Evolutionary conservation across 2,797 vertebrate genomes (phyloP).

Genomic region (Taenioides sp.): DNA sequence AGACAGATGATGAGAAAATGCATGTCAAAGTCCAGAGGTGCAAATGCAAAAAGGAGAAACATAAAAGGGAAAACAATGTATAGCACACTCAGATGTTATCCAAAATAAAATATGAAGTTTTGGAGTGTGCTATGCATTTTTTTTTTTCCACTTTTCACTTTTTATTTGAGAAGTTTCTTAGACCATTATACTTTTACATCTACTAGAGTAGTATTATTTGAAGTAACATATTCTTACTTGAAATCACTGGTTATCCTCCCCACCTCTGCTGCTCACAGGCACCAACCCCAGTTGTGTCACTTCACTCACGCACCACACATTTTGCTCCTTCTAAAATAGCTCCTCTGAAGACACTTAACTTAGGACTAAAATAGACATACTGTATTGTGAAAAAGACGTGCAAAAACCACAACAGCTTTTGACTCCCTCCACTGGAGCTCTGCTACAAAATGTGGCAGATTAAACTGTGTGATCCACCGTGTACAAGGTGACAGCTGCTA

Average conservation of each 20-base stretch:
- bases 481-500: constrained; percentile 8
- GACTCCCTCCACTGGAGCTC: constrained; percentile 21
- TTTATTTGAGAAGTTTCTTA: background rate
- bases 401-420: constrained; percentile 43
- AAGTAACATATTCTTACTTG: background rate
- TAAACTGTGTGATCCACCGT: constrained; percentile 28
- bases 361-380: constrained; percentile 56
- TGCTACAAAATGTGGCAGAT: constrained; percentile 27
- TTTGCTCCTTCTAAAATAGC: constrained; percentile 71
- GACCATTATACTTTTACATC: background rate
- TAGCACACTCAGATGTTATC: too few species aligned
- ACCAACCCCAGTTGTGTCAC: constrained; percentile 63
- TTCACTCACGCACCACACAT: constrained; percentile 58
- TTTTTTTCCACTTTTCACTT: background rate
- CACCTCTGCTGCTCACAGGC: constrained; percentile 38
- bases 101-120: too few species aligned
- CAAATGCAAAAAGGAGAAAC: too few species aligned
- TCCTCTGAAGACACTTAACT: constrained; percentile 63
- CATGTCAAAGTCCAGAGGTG: too few species aligned
- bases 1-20: too few species aligned
- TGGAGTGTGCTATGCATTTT: too few species aligned
- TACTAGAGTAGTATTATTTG: background rate
- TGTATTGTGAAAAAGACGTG: constrained; percentile 14
- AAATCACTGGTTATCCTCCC: background rate
- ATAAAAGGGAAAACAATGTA: too few species aligned